Conservation (phyloP, 2,888 invertebrate genomes). For the Lepidochrysops patricia region DNA sequence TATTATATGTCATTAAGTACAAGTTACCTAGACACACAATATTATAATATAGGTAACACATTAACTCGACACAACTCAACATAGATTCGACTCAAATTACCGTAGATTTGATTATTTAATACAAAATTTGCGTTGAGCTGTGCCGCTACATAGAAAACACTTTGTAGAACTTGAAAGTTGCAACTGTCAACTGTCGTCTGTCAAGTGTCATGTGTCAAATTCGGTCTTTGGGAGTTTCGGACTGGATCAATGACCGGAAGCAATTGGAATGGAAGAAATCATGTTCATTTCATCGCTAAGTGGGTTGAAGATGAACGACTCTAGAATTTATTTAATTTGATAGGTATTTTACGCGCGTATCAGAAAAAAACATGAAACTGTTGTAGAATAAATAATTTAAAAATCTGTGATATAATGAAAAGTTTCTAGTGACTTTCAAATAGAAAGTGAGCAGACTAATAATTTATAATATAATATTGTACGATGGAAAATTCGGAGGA, state of each 20-base stretch:
- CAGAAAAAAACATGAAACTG: neutral
- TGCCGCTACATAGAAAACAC: no score
- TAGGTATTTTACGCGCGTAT: conserved; percentile 7
- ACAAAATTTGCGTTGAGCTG: no score
- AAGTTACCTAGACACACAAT: no score
- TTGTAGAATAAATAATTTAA: neutral
- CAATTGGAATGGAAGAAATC: neutral
- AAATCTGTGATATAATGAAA: neutral
- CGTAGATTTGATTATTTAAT: no score
- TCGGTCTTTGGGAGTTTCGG: no score
- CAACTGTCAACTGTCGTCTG: neutral
- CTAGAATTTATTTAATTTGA: neutral
- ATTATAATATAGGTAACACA: no score
- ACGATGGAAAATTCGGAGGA: conserved; percentile 15
- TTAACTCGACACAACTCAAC: no score
- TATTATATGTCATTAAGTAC: no score
- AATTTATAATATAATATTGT: neutral
- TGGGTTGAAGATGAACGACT: neutral
- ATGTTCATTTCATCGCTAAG: neutral
- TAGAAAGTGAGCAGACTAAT: neutral
- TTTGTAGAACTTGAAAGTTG: neutral
- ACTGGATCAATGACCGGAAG: neutral
- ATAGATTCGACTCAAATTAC: no score
- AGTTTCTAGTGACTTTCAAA: neutral
- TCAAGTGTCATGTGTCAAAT: no score